phyloP scores from a whole-genome alignment of 2,888 invertebrate genomes.

The Eupithecia centaureata region DNA sequence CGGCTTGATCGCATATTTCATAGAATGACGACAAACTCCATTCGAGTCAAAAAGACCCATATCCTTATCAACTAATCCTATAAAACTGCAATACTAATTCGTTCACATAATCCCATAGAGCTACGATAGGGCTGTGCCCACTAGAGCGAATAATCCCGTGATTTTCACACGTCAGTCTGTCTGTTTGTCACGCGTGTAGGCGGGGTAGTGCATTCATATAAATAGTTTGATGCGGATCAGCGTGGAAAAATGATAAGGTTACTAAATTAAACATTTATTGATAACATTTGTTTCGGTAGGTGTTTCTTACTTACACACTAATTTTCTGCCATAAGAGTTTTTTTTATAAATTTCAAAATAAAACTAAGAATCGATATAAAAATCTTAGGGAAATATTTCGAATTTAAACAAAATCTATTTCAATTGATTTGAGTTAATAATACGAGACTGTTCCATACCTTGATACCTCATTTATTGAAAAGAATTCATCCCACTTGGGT shows the following conservation, averaged over 20 bases:
- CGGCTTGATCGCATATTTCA: too few relatives aligned
- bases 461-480: too few relatives aligned
- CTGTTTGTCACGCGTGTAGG: slow-evolving; percentile 44
- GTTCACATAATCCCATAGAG: slow-evolving; percentile 5
- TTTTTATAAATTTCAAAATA: too few relatives aligned
- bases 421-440: too few relatives aligned
- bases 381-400: too few relatives aligned
- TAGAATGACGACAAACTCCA: background rate
- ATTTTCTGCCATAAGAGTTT: too few relatives aligned
- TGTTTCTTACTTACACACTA: too few relatives aligned
- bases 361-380: too few relatives aligned
- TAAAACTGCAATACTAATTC: slow-evolving; percentile 1
- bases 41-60: background rate
- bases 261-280: background rate
- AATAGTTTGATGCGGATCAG: slow-evolving; percentile 13
- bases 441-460: too few relatives aligned
- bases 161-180: slow-evolving; percentile 47
- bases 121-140: slow-evolving; percentile 40
- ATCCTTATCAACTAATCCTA: slow-evolving; percentile 7
- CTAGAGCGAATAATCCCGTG: slow-evolving; percentile 46
- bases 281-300: background rate
- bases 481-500: too few relatives aligned
- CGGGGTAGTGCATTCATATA: slow-evolving; percentile 32
- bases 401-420: too few relatives aligned
- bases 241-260: slow-evolving; percentile 12